Evolutionary conservation across 2,888 invertebrate genomes (phyloP).

Genomic region (Leptopilina myrica): DNA sequence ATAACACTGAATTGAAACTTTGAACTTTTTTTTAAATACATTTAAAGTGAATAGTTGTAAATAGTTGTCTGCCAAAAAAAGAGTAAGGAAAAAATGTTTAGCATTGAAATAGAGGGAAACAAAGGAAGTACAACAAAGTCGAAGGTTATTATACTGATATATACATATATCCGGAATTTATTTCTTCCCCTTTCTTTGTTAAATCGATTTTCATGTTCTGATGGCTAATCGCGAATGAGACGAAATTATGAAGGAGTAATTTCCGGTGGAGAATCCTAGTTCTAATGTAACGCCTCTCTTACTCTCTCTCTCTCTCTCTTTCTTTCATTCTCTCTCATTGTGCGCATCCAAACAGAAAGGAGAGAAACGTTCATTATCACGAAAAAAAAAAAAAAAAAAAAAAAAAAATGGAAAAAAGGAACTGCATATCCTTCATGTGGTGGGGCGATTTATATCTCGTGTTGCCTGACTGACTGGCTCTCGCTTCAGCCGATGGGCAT

Average conservation of each 20-base stretch:
- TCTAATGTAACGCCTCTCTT: constrained; percentile 22
- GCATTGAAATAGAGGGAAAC: too few relatives aligned
- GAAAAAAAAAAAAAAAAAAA: neutral
- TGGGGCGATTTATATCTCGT: constrained; percentile 33
- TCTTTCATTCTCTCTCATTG: too few relatives aligned
- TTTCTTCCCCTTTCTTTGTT: constrained; percentile 4
- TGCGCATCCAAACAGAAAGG: neutral
- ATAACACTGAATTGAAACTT: too few relatives aligned
- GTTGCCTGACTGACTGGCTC: neutral
- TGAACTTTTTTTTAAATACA: too few relatives aligned
- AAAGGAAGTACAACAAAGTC: too few relatives aligned
- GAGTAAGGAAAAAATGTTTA: too few relatives aligned
- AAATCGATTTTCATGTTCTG: neutral
- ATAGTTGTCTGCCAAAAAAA: too few relatives aligned
- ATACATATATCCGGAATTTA: neutral
- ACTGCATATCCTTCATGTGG: constrained; percentile 29
- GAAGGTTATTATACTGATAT: too few relatives aligned
- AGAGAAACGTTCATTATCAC: constrained; percentile 29
- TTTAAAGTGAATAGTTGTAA: too few relatives aligned
- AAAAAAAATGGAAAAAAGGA: too few relatives aligned
- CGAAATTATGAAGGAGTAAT: constrained; percentile 28
- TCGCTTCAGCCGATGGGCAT: constrained; percentile 34
- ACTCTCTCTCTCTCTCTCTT: too few relatives aligned
- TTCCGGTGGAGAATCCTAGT: constrained; percentile 35
- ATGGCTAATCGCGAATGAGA: constrained; percentile 8